Conservation (phyloP, 2,113 vertebrate species). For the Aptenodytes forsteri region DNA sequence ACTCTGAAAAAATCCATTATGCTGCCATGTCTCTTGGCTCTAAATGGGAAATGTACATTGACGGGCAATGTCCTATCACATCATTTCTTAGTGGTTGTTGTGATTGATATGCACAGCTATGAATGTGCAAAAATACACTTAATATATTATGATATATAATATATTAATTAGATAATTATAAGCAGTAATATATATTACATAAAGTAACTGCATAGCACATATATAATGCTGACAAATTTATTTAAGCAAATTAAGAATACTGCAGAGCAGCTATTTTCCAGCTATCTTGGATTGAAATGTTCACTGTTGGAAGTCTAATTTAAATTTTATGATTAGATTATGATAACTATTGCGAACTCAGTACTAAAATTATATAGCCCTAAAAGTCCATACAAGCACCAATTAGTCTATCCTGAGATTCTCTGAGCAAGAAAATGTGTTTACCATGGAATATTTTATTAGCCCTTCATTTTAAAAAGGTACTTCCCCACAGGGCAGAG, state of each 20-base stretch:
- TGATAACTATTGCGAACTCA: conserved; percentile 21
- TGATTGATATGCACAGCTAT: neutral
- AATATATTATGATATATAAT: neutral
- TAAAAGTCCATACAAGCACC: conserved; percentile 18
- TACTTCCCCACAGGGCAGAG: neutral
- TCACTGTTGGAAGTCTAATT: conserved; percentile 50
- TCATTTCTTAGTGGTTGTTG: neutral
- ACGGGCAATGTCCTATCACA: neutral
- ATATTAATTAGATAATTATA: neutral
- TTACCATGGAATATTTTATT: conserved; percentile 47
- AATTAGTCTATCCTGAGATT: conserved; percentile 27
- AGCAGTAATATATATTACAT: neutral
- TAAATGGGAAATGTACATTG: neutral
- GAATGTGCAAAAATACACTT: neutral
- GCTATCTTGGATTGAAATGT: neutral
- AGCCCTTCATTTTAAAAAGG: neutral
- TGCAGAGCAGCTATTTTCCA: conserved; percentile 20
- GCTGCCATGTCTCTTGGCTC: neutral
- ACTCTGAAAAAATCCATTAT: neutral
- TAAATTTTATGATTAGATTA: conserved; percentile 60
- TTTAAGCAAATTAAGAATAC: conserved; percentile 38
- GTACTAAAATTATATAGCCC: conserved; percentile 35
- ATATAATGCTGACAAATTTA: conserved; percentile 30
- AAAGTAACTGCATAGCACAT: neutral
- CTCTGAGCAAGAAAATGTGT: conserved; percentile 22